Evolutionary conservation across 2,888 invertebrate species (phyloP).

Genomic region (Argyresthia goedartella): DNA sequence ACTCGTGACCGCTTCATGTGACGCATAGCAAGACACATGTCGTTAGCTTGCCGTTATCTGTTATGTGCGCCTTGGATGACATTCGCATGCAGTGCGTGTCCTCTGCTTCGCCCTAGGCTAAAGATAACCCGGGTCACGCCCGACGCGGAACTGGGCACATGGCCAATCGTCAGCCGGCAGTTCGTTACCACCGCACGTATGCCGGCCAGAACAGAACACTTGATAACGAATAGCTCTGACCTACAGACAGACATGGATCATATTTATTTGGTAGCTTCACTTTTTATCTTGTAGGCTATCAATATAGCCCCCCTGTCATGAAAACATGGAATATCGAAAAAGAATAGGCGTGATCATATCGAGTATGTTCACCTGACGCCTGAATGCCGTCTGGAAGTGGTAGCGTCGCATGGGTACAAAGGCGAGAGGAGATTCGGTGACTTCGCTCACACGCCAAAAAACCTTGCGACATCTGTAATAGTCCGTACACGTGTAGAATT

Average conservation of each 20-base stretch:
- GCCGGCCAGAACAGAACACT: background rate
- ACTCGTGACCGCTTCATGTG: background rate
- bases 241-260: background rate
- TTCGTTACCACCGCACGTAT: conserved; percentile 2
- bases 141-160: conserved; percentile 31
- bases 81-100: conserved; percentile 34
- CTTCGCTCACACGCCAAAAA: no score
- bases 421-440: no score
- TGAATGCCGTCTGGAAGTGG: no score
- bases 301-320: no score
- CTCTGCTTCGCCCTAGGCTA: conserved; percentile 40
- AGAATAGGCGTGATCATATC: no score
- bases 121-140: conserved; percentile 49
- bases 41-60: background rate
- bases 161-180: conserved; percentile 30
- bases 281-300: background rate
- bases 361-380: no score
- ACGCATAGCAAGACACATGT: background rate
- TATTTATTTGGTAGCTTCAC: background rate
- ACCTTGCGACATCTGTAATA: no score
- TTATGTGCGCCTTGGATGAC: conserved; percentile 26
- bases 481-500: background rate
- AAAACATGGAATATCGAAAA: background rate
- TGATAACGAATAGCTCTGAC: background rate
- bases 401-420: no score